Conservation (phyloP, 2,888 invertebrate genomes). For the Sinhomidia bicolor region DNA sequence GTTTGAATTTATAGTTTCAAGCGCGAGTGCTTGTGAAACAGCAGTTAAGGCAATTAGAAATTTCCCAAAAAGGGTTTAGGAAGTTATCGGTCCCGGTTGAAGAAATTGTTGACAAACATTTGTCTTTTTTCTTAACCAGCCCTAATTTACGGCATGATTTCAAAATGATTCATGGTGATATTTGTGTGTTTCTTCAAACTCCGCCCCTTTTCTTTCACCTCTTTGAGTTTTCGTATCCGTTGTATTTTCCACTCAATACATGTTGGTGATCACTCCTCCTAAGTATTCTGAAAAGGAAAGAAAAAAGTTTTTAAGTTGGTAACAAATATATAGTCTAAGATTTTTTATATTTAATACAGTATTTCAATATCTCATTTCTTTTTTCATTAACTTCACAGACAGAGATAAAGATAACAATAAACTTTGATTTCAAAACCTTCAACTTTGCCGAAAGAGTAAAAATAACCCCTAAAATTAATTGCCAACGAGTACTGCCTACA, state of each 20-base stretch:
- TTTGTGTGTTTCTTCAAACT: not conserved
- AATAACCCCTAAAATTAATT: no score
- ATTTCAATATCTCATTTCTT: no score
- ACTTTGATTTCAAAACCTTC: no score
- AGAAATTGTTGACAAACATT: conserved; percentile 41
- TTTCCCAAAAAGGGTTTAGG: conserved; percentile 1
- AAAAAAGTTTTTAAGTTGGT: not conserved
- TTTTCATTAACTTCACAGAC: no score
- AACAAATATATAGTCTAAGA: not conserved
- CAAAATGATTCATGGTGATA: conserved; percentile 35
- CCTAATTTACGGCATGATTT: not conserved
- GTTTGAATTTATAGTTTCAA: conserved; percentile 30
- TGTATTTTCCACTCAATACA: not conserved
- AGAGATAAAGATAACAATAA: no score
- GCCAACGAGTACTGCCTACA: no score
- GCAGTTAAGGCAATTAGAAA: conserved; percentile 9
- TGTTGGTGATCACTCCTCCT: conserved; percentile 29
- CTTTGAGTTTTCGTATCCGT: not conserved
- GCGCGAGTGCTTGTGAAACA: conserved; percentile 7
- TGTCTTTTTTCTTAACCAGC: conserved; percentile 38
- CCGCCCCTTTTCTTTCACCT: not conserved
- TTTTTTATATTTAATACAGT: no score
- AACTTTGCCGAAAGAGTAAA: no score
- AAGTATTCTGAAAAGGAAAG: conserved; percentile 42
- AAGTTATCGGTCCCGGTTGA: conserved; percentile 21